Conservation (phyloP, 2,888 invertebrate genomes). For the Cheiracanthium punctorium region DNA sequence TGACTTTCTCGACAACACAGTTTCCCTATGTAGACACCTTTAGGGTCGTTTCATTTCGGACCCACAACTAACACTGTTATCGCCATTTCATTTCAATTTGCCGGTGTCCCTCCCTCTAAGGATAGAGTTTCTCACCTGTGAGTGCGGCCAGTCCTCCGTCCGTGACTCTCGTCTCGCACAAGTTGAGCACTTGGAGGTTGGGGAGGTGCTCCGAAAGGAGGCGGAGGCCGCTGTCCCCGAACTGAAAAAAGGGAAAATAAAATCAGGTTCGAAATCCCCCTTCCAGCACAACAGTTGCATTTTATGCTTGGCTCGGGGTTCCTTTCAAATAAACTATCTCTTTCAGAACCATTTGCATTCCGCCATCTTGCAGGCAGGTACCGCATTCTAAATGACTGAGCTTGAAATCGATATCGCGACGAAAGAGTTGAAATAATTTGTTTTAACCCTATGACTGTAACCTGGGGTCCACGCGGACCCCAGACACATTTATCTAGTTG, state of each 20-base stretch:
- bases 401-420: neutral
- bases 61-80: neutral
- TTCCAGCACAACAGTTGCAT: no score
- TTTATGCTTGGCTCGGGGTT: no score
- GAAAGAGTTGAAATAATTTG: neutral
- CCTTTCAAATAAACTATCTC: no score
- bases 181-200: slow-evolving; percentile 85
- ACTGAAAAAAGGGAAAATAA: slow-evolving; percentile 78
- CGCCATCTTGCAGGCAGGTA: no score
- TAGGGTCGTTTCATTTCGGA: neutral
- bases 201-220: slow-evolving; percentile 87
- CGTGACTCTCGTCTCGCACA: slow-evolving; percentile 88
- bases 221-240: slow-evolving; percentile 86
- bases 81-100: neutral
- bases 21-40: neutral
- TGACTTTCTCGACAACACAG: neutral
- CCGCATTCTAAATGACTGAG: no score
- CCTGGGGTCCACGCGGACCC: no score
- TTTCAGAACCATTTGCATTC: no score
- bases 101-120: neutral
- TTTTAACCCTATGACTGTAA: no score
- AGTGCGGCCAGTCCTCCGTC: slow-evolving; percentile 86
- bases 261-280: neutral
- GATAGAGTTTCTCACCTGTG: slow-evolving; percentile 79
- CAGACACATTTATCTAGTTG: no score